These are phyloP conservation scores for Tenthredo mesomela DNA, from an alignment of 2,888 invertebrate genomes.

Conservation along the genomic window DNA sequence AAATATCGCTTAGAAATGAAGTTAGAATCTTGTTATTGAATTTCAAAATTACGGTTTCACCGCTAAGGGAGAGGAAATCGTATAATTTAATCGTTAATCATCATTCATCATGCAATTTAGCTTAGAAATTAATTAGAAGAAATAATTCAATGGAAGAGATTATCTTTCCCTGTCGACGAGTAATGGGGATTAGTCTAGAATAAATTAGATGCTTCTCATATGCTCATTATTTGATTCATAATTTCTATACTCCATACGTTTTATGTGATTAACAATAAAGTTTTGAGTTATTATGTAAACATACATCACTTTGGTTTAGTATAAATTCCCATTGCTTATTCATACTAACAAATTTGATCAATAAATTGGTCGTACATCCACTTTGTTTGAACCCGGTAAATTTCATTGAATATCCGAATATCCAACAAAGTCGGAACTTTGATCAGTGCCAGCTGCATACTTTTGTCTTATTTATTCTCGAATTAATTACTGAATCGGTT, in stretches of 20 bases:
- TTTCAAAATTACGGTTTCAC: not conserved
- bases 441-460: not conserved
- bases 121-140: not conserved
- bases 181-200: constrained; percentile 1
- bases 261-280: constrained; percentile 70
- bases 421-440: not conserved
- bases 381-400: constrained; percentile 15
- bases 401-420: not conserved
- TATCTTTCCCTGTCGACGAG: not conserved
- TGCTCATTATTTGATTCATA: constrained; percentile 62
- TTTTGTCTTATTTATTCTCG: not conserved
- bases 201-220: constrained; percentile 61
- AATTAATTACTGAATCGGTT: no score
- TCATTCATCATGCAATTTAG: not conserved
- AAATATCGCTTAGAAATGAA: constrained; percentile 36
- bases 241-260: constrained; percentile 65
- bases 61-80: not conserved
- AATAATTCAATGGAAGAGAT: not conserved
- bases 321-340: constrained; percentile 62
- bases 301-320: constrained; percentile 29
- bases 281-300: constrained; percentile 59
- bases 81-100: not conserved
- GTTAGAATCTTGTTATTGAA: constrained; percentile 21
- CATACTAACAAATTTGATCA: constrained; percentile 59
- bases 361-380: constrained; percentile 51